Evolutionary conservation across 2,797 vertebrate genomes (phyloP).

Genomic region (Silurus lanzhouensis): DNA sequence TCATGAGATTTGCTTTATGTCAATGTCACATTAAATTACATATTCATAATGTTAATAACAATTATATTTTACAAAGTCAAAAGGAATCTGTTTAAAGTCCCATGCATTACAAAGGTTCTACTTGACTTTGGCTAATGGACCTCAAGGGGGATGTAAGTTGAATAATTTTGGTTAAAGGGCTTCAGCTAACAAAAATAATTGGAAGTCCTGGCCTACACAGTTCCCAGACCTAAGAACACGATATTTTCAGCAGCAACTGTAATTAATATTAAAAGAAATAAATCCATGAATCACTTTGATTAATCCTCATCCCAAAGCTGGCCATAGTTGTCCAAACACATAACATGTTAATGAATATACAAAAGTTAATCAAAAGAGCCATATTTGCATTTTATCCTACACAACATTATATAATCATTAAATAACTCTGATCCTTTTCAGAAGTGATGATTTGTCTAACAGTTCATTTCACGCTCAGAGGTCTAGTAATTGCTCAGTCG

Average conservation of each 20-base stretch:
- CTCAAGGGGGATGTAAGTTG: neutral
- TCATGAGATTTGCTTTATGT: neutral
- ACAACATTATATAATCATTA: neutral
- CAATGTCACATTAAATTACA: neutral
- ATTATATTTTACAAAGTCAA: neutral
- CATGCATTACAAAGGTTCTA: neutral
- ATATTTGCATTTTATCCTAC: neutral
- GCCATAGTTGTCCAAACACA: neutral
- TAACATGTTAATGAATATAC: neutral
- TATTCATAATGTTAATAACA: neutral
- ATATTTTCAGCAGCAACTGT: neutral
- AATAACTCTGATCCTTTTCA: neutral
- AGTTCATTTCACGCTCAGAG: constrained; percentile 6
- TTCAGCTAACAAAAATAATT: neutral
- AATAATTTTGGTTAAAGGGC: neutral
- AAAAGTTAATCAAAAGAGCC: neutral
- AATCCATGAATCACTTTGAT: neutral
- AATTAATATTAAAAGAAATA: neutral
- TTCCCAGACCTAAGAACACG: neutral
- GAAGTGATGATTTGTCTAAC: constrained; percentile 1
- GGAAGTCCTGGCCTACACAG: neutral
- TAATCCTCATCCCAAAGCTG: neutral
- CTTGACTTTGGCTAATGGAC: neutral
- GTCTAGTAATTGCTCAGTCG: constrained; percentile 5
- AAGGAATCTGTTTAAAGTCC: neutral